These are phyloP conservation scores for Papilio dardanus DNA, from an alignment of 1,140 invertebrate species.

Conservation along the genomic window DNA sequence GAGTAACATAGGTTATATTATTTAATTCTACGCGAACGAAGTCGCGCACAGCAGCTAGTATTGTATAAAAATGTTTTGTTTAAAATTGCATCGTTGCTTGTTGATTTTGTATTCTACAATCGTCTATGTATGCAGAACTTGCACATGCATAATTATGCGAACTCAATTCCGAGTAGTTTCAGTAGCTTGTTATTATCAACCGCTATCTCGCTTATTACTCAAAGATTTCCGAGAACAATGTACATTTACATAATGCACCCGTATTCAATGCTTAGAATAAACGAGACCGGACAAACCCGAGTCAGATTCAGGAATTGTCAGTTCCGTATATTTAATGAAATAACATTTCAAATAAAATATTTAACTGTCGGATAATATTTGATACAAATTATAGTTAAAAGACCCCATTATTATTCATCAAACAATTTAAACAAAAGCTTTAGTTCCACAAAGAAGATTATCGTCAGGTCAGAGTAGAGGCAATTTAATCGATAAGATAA, in stretches of 20 bases:
- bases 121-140: conserved; percentile 17
- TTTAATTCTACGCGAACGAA: too few relatives aligned
- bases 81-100: neutral
- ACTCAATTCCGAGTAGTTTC: conserved; percentile 3
- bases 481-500: conserved; percentile 24
- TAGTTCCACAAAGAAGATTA: neutral
- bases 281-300: neutral
- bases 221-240: conserved; percentile 17
- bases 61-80: neutral
- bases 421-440: too few relatives aligned
- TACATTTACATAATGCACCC: conserved; percentile 22
- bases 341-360: neutral
- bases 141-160: conserved; percentile 16
- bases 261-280: conserved; percentile 19
- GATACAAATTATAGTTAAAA: neutral
- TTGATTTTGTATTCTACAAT: conserved; percentile 16
- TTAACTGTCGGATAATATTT: neutral
- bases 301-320: neutral
- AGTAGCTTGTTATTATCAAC: conserved; percentile 23
- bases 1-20: too few relatives aligned
- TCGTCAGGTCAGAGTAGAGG: neutral
- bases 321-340: neutral
- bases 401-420: neutral
- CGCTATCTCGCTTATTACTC: conserved; percentile 18
- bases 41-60: too few relatives aligned